phyloP scores from a whole-genome alignment of 2,113 vertebrate species.

The Trematocara nigrifrons region DNA sequence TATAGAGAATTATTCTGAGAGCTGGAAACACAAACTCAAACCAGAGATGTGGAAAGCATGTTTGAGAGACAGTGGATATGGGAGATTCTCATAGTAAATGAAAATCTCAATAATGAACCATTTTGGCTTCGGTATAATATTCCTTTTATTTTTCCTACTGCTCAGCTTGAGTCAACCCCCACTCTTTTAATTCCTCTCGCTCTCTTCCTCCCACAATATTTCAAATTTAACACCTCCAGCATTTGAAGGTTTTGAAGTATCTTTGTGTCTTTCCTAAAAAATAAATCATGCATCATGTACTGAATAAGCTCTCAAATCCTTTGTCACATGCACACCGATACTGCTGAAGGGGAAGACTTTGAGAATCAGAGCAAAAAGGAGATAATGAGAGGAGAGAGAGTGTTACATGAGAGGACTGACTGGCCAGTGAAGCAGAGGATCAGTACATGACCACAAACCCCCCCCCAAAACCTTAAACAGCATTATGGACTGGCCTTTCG shows the following conservation, averaged over 20 bases:
- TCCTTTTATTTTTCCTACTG: not conserved
- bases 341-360: conserved; percentile 28
- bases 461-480: not conserved
- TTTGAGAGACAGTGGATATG: not conserved
- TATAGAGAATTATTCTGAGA: not conserved
- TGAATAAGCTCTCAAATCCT: conserved; percentile 41
- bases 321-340: conserved; percentile 49
- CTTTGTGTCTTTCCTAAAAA: not conserved
- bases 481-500: not conserved
- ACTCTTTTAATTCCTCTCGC: not conserved
- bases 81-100: not conserved
- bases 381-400: conserved; percentile 6
- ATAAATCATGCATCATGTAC: not conserved
- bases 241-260: conserved; percentile 32
- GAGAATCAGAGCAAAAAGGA: conserved; percentile 13
- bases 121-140: not conserved
- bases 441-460: not conserved
- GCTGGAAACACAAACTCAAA: not conserved
- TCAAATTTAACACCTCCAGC: conserved; percentile 42
- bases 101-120: not conserved
- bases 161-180: conserved; percentile 5
- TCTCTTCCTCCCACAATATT: conserved; percentile 24
- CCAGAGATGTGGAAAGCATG: not conserved
- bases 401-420: not conserved
- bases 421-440: not conserved